These are phyloP conservation scores for Tribolium madens DNA, from an alignment of 1,140 invertebrate genomes.

Conservation along the genomic window DNA sequence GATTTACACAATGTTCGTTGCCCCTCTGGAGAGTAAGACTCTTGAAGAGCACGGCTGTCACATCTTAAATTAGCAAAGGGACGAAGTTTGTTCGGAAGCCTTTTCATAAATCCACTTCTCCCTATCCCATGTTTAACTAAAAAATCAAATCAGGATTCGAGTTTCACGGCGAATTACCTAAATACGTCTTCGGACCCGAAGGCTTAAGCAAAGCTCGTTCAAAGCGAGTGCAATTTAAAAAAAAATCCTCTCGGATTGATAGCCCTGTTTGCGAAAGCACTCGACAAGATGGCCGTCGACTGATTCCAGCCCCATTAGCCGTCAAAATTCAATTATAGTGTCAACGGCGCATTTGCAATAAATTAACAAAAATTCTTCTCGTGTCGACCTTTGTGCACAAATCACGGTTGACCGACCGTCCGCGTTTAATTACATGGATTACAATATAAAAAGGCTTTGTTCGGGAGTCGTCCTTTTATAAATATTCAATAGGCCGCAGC, in stretches of 20 bases:
- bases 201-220: slow-evolving; percentile 24
- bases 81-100: not conserved
- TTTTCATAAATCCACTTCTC: slow-evolving; percentile 5
- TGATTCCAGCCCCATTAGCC: not conserved
- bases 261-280: slow-evolving; percentile 6
- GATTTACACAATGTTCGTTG: slow-evolving; percentile 22
- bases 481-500: slow-evolving; percentile 22
- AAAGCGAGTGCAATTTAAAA: slow-evolving; percentile 28
- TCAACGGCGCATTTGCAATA: slow-evolving; percentile 2
- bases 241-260: not conserved
- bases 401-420: not conserved
- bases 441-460: slow-evolving; percentile 19
- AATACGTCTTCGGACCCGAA: slow-evolving; percentile 33
- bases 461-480: not conserved
- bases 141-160: slow-evolving; percentile 29
- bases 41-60: slow-evolving; percentile 11
- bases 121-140: slow-evolving; percentile 24
- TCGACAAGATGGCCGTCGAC: not conserved
- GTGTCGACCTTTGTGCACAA: slow-evolving; percentile 8
- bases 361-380: slow-evolving; percentile 30
- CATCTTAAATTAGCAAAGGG: slow-evolving; percentile 22
- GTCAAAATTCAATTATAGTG: not conserved
- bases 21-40: not conserved
- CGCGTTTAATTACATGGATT: slow-evolving; percentile 18
- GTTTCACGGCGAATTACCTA: slow-evolving; percentile 33